phyloP scores from a whole-genome alignment of 2,888 invertebrate species.

The Stratiomys singularior region DNA sequence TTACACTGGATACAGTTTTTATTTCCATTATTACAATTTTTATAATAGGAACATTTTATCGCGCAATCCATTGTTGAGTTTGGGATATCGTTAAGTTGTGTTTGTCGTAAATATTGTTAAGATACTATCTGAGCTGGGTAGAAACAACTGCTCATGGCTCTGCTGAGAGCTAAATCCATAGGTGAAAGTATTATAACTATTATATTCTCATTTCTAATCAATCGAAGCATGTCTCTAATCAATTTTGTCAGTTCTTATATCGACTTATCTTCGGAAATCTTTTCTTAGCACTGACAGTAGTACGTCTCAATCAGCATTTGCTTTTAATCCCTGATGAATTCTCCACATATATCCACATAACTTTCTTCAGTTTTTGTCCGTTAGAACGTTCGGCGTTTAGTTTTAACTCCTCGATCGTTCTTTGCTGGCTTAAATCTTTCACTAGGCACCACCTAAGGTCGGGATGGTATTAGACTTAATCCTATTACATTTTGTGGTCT shows the following conservation, averaged over 20 bases:
- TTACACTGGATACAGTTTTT: too few relatives aligned
- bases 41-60: too few relatives aligned
- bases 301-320: not conserved
- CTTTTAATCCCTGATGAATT: constrained; percentile 8
- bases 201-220: too few relatives aligned
- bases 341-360: not conserved
- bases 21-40: too few relatives aligned
- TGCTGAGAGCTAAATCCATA: too few relatives aligned
- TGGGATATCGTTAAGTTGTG: too few relatives aligned
- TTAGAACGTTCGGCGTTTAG: not conserved
- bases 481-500: constrained; percentile 1
- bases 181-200: too few relatives aligned
- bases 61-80: too few relatives aligned
- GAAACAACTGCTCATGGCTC: too few relatives aligned
- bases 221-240: constrained; percentile 28
- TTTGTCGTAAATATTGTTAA: too few relatives aligned
- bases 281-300: constrained; percentile 11
- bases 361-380: not conserved
- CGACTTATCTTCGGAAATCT: not conserved
- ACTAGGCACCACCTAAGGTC: not conserved
- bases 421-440: not conserved
- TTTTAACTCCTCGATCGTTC: not conserved
- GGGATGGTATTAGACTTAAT: not conserved
- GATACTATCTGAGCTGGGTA: too few relatives aligned
- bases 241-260: constrained; percentile 21